A percentile compares a stretch with the other conserved stretches of the same genome.
These are phyloP conservation scores for Tyrophagus putrescentiae DNA, from an alignment of 1,140 invertebrate species.

Conservation along the genomic window DNA sequence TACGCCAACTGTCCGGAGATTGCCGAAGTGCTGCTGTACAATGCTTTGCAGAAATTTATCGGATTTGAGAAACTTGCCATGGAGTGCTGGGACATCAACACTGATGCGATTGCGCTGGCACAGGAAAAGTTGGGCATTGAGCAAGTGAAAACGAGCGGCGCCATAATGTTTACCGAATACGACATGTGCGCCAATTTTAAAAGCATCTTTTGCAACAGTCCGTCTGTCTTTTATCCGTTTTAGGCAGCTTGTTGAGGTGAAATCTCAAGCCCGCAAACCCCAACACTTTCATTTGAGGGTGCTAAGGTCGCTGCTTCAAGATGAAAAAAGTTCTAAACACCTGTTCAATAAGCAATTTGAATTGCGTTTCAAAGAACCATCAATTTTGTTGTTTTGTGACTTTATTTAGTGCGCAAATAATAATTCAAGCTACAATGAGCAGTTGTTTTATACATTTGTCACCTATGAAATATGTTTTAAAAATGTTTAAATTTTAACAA, in stretches of 20 bases:
- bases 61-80: conserved; percentile 5
- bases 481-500: no score
- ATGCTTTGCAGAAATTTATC: conserved; percentile 13
- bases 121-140: conserved; percentile 4
- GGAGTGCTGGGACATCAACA: conserved; percentile 17
- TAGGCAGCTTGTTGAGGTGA: neutral
- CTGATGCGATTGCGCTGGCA: neutral
- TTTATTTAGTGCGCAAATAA: no score
- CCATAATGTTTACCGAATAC: conserved; percentile 15
- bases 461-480: no score
- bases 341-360: no score
- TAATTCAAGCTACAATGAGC: no score
- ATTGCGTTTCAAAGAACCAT: no score
- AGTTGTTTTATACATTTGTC: no score
- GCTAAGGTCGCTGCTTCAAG: no score
- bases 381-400: no score
- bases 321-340: no score
- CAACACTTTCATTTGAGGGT: no score
- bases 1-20: conserved; percentile 11
- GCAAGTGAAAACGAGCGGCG: neutral
- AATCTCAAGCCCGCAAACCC: no score
- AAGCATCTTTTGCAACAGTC: conserved; percentile 14
- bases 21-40: conserved; percentile 16
- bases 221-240: conserved; percentile 15
- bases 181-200: conserved; percentile 14